Base-by-base conservation (phyloP, 2,888 invertebrate species). In the Amaurobius ferox region DNA sequence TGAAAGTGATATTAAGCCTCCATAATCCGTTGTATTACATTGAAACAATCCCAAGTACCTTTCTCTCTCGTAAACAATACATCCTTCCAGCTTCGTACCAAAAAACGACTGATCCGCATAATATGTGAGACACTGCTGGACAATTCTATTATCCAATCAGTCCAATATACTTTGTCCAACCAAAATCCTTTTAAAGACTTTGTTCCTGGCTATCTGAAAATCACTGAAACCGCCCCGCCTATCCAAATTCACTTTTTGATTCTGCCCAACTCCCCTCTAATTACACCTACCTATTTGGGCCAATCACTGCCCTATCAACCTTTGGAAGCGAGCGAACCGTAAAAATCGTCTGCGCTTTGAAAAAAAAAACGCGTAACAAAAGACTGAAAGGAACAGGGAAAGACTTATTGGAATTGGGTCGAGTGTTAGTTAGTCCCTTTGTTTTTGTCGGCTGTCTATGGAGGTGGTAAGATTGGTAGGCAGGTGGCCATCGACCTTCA, bases 401-500 rank as follows among this genome's bases (percentile, higher is more conserved):
- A 16, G 11, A 23, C 23, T 23, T n/a, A 23, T 55, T 3, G 2
- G 19, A 23, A 44, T 16, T 44, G 44, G 44, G 44, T 44, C 44
- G 44, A 16, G 44, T 16, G 9, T 44, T 44, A 5, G 6, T 44
- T 35, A 7, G 35, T 2, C 23, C 11, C 16, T n/a, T 23, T 19
- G 3, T 16, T 55, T 1, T 19, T 1, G 19, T 23, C 55, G 5
- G 2, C 23, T 55, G 55, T 16, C 55, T 55, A 23, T 23, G 55
- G 19, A 23, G 55, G 71, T 32, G 30, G 48, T 32, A 6, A 30
- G 44, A 55, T 55, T 3, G 77, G 79, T 66, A 44, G 67, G 72
- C 40, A 61, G 68, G 39, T 78, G 80, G 80, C 73, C 80, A 74
- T 40, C 80, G 80, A 80, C 80, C 80, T 80, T 80, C 80, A 28